Conservation (phyloP, 2,113 vertebrate genomes). For the Onychostruthus taczanowskii region DNA sequence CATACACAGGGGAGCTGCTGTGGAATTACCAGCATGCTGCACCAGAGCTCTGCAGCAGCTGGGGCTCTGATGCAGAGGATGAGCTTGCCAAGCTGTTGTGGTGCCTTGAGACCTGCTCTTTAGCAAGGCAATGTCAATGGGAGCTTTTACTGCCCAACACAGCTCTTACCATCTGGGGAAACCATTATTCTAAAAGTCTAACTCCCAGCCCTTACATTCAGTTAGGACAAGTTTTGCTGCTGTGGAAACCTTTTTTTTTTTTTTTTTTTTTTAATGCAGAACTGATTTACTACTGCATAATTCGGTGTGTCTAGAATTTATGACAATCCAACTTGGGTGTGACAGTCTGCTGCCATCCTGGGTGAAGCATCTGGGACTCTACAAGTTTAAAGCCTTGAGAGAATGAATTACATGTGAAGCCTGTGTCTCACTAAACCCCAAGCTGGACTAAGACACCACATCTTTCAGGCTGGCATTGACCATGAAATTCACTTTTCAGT, state of each 20-base stretch:
- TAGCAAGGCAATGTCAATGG: not conserved
- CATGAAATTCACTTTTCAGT: not conserved
- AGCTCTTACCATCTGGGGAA: not conserved
- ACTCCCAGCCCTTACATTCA: not conserved
- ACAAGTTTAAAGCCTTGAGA: not conserved
- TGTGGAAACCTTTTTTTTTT: not conserved
- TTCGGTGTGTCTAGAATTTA: not conserved
- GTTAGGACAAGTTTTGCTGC: not conserved
- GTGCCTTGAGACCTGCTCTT: conserved; percentile 6
- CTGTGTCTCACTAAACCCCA: not conserved
- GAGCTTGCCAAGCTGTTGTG: not conserved
- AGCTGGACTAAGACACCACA: not conserved
- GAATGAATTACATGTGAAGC: not conserved
- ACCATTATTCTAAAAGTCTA: not conserved
- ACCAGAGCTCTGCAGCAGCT: not conserved
- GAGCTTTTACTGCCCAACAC: not conserved
- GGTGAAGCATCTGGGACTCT: not conserved
- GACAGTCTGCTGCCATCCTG: not conserved
- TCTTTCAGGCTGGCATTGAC: not conserved
- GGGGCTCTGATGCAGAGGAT: not conserved
- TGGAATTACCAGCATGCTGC: not conserved
- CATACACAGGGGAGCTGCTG: not conserved
- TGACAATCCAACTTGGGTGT: not conserved
- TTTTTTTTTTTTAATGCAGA: not conserved
- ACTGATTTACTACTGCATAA: not conserved